A percentile compares a stretch with the other conserved stretches of the same genome.
Evolutionary conservation across 2,113 vertebrate species (phyloP).

Genomic region (Bubo scandiacus): DNA sequence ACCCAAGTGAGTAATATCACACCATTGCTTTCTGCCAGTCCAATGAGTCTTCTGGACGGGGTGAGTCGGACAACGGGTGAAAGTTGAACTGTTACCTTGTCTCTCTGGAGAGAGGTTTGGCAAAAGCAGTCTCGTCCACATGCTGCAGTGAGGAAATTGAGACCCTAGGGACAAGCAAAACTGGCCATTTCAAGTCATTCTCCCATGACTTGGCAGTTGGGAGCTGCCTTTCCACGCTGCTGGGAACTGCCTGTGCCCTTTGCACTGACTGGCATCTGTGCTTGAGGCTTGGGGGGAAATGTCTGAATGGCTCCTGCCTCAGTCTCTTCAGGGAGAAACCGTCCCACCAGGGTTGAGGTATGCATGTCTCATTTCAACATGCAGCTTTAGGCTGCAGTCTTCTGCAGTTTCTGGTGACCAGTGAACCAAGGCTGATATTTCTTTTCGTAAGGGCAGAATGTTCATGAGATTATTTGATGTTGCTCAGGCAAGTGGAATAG

Average conservation of each 20-base stretch:
- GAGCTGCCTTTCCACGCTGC: slow-evolving; percentile 22
- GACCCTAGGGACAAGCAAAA: neutral
- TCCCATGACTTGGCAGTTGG: slow-evolving; percentile 7
- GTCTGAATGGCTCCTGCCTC: neutral
- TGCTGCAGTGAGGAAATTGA: slow-evolving; percentile 24
- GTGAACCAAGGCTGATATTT: neutral
- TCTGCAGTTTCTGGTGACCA: neutral
- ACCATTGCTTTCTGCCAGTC: neutral
- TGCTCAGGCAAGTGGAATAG: neutral
- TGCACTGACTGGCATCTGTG: neutral
- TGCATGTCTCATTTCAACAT: neutral
- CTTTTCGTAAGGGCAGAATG: neutral
- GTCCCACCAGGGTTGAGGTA: neutral
- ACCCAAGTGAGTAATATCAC: neutral
- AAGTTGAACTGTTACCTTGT: slow-evolving; percentile 14
- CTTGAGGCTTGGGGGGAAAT: neutral
- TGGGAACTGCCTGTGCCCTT: neutral
- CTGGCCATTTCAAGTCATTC: neutral
- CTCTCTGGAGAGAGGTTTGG: neutral
- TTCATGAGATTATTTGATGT: neutral
- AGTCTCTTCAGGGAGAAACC: neutral
- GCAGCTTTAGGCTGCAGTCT: neutral
- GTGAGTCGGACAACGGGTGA: neutral
- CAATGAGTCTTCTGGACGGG: neutral
- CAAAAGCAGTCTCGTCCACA: neutral